Evolutionary conservation across 2,113 vertebrate species (phyloP), one percentile per base, ranked within the genome.

Genomic region (Tapirus terrestris): DNA sequence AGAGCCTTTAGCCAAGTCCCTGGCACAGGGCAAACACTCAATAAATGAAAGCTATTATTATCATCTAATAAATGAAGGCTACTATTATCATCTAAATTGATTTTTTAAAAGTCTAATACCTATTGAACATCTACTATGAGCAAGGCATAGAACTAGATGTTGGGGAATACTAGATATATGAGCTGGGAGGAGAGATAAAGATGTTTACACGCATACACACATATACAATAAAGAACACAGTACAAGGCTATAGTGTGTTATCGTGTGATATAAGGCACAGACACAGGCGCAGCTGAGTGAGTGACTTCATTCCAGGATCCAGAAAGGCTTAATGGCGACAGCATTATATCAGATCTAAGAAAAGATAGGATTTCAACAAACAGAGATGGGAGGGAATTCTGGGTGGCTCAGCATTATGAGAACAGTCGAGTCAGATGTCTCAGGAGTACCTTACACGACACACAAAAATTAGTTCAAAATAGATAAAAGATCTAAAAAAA

Each of bases 341-440:
- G 23, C 8, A 60, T 31, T 56, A 23, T 73, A 39, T 65, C 48
- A 63, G 36, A 79, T 77, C 36, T 82, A 39, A 68, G 67, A 67
- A 43, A 67, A 68, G 5, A 33, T 0, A 33, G 33, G 33, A 89
- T 45, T 80, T 81, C 77, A 63, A 25, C 33, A 70, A 58, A 77
- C 43, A 81, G 63, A 96, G 48, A 85, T 89, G 65, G 31, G 92
- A 81, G 39, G 70, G 45, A 36, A 51, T 58, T 77, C 51, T 51
- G 43, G 36, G 12, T 67, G 4, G 48, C 11, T 43, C 53, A 23
- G 36, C 13, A 63, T 14, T 70, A 36, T 36, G n/a, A 83, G 61
- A 63, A 68, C n/a, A 70, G 27, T 86, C 33, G 39, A 81, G 13
- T 23, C 56, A 81, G 60, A 12, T 43, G 14, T 68, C 45, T 53